phyloP scores from a whole-genome alignment of 2,888 invertebrate species.

The Monopis laevigella region DNA sequence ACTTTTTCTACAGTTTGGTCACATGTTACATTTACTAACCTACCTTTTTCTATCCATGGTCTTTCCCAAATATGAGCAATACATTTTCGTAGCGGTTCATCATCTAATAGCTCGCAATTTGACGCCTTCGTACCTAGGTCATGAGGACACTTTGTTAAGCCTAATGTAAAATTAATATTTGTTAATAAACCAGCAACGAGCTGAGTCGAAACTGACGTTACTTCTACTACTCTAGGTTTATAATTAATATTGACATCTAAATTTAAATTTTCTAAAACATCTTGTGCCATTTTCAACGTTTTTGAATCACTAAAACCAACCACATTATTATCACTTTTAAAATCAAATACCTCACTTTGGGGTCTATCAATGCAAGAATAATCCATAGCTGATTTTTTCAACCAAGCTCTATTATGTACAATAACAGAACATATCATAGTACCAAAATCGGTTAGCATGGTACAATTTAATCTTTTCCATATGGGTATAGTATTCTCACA shows the following conservation, averaged over 20 bases:
- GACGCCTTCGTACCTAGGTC: constrained; percentile 23
- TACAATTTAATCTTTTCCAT: constrained; percentile 31
- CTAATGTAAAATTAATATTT: constrained; percentile 67
- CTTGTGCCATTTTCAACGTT: constrained; percentile 35
- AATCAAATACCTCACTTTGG: constrained; percentile 23
- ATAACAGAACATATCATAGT: constrained; percentile 39
- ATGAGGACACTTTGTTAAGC: constrained; percentile 59
- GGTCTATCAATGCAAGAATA: constrained; percentile 36
- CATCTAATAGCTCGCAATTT: constrained; percentile 33
- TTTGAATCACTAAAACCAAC: constrained; percentile 26
- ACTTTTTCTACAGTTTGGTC: constrained; percentile 24
- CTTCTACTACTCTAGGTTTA: constrained; percentile 40
- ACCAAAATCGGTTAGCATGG: constrained; percentile 29
- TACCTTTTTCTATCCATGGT: constrained; percentile 64
- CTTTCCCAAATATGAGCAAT: constrained; percentile 59
- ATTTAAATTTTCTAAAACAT: constrained; percentile 46
- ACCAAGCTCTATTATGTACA: constrained; percentile 31
- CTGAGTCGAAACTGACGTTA: constrained; percentile 53
- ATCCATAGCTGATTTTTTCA: constrained; percentile 33
- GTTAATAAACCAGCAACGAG: constrained; percentile 65
- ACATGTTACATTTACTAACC: constrained; percentile 41
- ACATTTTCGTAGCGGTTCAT: constrained; percentile 34
- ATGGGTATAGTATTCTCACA: constrained; percentile 33
- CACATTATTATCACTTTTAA: constrained; percentile 19
- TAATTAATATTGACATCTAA: constrained; percentile 34